Evolutionary conservation across 30 jellyfish, hydroid and myxozoan genomes (phyloP).

Genomic region (Aurelia aurita): DNA sequence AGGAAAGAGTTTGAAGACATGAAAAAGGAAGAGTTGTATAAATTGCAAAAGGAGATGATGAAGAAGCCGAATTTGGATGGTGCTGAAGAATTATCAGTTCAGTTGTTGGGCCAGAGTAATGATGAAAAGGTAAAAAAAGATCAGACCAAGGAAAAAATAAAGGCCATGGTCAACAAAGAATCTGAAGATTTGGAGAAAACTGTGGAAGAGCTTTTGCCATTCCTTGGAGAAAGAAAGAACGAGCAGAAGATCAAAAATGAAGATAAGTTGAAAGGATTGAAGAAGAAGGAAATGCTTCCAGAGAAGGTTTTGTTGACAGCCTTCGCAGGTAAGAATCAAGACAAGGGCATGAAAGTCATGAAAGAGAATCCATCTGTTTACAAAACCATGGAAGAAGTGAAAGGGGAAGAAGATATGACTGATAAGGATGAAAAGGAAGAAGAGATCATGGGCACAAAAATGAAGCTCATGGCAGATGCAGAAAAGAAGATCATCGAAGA

Average conservation of each 20-base stretch:
- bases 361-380: constrained; percentile 13
- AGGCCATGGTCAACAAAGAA: constrained; percentile 24
- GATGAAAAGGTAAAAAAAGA: constrained; percentile 16
- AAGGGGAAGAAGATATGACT: constrained; percentile 35
- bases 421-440: constrained; percentile 42
- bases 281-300: background rate
- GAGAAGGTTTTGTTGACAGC: constrained; percentile 25
- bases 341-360: constrained; percentile 3
- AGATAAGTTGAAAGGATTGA: background rate
- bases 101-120: constrained; percentile 8
- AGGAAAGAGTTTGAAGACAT: constrained; percentile 1
- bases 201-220: constrained; percentile 55
- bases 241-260: background rate
- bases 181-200: constrained; percentile 61
- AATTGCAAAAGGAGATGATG: constrained; percentile 17
- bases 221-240: constrained; percentile 27
- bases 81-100: constrained; percentile 6
- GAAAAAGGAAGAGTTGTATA: constrained; percentile 15
- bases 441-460: constrained; percentile 41
- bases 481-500: constrained; percentile 19
- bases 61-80: constrained; percentile 9
- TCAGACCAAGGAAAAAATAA: background rate
- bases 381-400: constrained; percentile 12
- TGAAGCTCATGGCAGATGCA: constrained; percentile 6
- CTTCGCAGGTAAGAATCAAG: background rate